Evolutionary conservation across 2,113 vertebrate species (phyloP).

Genomic region (Plestiodon gilberti): DNA sequence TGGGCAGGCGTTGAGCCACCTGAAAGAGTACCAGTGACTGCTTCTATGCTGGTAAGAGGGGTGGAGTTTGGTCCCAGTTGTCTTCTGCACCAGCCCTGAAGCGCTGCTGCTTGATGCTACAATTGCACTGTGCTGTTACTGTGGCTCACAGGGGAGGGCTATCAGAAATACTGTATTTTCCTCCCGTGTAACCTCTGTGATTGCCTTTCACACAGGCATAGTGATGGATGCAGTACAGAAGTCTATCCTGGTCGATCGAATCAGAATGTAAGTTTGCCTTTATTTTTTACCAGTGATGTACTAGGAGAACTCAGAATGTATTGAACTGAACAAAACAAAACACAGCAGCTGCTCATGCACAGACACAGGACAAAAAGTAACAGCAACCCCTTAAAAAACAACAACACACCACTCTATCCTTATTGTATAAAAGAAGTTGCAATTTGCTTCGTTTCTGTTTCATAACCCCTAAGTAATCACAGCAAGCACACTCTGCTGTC

Average conservation of each 20-base stretch:
- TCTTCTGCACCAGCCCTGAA: background rate
- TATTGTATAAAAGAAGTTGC: background rate
- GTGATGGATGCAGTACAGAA: background rate
- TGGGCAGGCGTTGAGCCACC: background rate
- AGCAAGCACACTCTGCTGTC: background rate
- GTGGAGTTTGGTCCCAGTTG: background rate
- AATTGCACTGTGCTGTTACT: background rate
- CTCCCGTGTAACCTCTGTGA: background rate
- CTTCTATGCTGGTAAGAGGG: background rate
- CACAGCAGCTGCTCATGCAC: background rate
- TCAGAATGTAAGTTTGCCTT: background rate
- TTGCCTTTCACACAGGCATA: background rate
- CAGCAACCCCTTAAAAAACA: background rate
- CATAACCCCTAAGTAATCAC: background rate
- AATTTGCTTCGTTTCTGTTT: background rate
- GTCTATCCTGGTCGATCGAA: background rate
- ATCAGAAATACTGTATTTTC: background rate
- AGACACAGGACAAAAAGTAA: background rate
- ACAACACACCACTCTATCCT: too few species aligned
- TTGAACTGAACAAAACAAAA: fast-evolving
- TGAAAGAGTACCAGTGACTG: too few species aligned
- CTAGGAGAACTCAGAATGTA: background rate
- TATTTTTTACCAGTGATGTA: fast-evolving
- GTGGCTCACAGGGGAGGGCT: background rate
- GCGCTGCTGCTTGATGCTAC: background rate